Base-by-base conservation (phyloP, 2,113 vertebrate species). In the Gasterosteus nipponicus region DNA sequence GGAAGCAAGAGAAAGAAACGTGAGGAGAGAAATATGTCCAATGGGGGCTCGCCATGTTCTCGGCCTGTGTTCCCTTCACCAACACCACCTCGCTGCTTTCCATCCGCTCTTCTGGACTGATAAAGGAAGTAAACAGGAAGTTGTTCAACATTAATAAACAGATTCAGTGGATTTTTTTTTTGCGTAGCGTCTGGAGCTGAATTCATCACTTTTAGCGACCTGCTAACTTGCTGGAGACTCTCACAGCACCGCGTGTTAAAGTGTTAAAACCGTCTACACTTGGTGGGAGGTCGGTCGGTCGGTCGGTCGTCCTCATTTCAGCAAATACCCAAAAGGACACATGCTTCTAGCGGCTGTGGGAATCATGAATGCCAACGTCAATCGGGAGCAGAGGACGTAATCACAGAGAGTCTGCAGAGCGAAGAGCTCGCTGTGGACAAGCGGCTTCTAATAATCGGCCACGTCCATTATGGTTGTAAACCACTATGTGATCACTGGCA, bases 1-100 rank as follows among this genome's bases (percentile, higher is more conserved):
- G 68, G 57, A 67, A 47, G n/a, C 68, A 64, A 61, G n/a, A 73
- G 29, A 64, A 16, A 72, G 69, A 87, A 26, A 49, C 67, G 83
- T 29, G 73, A 72, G 22, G 69, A 74, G 56, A 71, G 75, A 63
- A 72, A 73, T 11, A 64, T 26, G 49, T 33, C 58, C 29, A 44
- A 72, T 29, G 22, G 65, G 58, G 69, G n/a, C 42, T 73, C 10
- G 15, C 41, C 26, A 19, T 46, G 64, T 73, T 59, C 22, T 26
- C 22, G 22, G 22, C 22, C 22, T 26, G 22, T 26, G 22, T 26
- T 42, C 2, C 44, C 10, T 31, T 22, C 18, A 74, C 41, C 47
- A 53, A 4, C 46, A 53, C 29, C 56, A 49, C 10, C 15, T 2
- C 0, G 19, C 31, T 8, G 11, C 4, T 12, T 39, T 10, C 16